Conservation (phyloP, 2,113 vertebrate species). For the Pagrus major region DNA sequence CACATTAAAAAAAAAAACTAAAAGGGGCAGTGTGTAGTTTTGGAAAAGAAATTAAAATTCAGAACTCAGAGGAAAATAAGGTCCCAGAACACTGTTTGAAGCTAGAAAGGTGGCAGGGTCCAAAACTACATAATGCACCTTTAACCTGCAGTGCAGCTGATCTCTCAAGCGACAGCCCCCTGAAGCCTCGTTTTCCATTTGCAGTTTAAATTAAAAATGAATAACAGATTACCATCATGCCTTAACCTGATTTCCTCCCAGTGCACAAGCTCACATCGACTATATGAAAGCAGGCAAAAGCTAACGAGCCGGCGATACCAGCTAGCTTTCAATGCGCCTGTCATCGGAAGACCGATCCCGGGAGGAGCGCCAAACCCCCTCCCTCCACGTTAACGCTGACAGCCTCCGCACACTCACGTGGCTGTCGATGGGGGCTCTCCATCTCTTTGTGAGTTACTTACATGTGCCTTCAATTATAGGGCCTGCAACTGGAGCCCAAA, state of each 20-base stretch:
- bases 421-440: slow-evolving; percentile 26
- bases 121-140: too few relatives aligned
- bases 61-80: too few relatives aligned
- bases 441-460: slow-evolving; percentile 28
- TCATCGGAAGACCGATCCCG: slow-evolving; percentile 31
- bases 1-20: too few relatives aligned
- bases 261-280: slow-evolving; percentile 22
- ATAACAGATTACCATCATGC: slow-evolving; percentile 26
- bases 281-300: slow-evolving; percentile 35
- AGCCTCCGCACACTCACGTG: slow-evolving; percentile 44
- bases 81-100: too few relatives aligned
- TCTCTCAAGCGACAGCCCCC: slow-evolving; percentile 1
- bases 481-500: slow-evolving; percentile 55
- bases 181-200: slow-evolving; percentile 2
- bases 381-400: slow-evolving; percentile 21
- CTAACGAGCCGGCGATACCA: slow-evolving; percentile 38
- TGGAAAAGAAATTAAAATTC: too few relatives aligned
- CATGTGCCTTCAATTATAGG: slow-evolving; percentile 83
- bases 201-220: slow-evolving; percentile 30
- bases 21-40: too few relatives aligned
- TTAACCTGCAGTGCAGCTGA: background rate
- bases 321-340: slow-evolving; percentile 17
- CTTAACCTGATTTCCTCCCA: slow-evolving; percentile 32
- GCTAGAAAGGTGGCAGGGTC: too few relatives aligned
- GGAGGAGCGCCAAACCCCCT: slow-evolving; percentile 24